Evolutionary conservation across 1,140 invertebrate genomes (phyloP), one percentile per base, ranked within the genome.

Genomic region (Nomia melanderi): DNA sequence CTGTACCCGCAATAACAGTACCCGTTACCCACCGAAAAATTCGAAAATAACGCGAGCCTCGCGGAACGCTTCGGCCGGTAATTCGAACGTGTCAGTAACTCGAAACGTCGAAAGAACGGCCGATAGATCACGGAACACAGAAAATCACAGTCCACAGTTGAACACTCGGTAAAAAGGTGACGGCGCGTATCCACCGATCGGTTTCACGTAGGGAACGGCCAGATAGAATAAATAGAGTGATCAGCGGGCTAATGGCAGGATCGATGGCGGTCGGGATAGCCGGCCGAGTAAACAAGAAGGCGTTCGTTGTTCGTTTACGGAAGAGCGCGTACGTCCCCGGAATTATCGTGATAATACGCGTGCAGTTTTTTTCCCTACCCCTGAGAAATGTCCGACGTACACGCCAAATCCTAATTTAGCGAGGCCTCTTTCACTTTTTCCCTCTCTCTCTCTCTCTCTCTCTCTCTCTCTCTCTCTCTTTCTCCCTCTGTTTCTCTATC

Each of bases 331-430:
- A 63, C 29, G 57, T n/a, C 17, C 33, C n/a, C 44, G 31, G 59
- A 50, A 77, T 65, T 80, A 77, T 65, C 75, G 54, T 53, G 62
- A 80, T 50, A 80, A 80, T 71, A 41, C 23, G 56, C 23, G 47
- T 47, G 59, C 20, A 53, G 29, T 70, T 47, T 77, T 70, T 76
- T 77, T 60, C 25, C 44, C 44, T n/a, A 47, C 47, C 66, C 11
- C 20, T 60, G 64, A 59, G 36, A 69, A 77, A 41, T 47, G 50
- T 53, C 41, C 29, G 39, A 62, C 44, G 23, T 78, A 25, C 67
- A 39, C 50, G 63, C 62, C 76, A 82, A 81, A 82, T 82, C 56
- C 67, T 72, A 83, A 83, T 83, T 78, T 83, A 82, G 81, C 75
- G 64, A 70, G 23, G 27, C 27, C 36, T 50, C 54, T 57, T 29